Conservation (phyloP, 2,888 invertebrate genomes). For the Dicyrtomina minuta region DNA sequence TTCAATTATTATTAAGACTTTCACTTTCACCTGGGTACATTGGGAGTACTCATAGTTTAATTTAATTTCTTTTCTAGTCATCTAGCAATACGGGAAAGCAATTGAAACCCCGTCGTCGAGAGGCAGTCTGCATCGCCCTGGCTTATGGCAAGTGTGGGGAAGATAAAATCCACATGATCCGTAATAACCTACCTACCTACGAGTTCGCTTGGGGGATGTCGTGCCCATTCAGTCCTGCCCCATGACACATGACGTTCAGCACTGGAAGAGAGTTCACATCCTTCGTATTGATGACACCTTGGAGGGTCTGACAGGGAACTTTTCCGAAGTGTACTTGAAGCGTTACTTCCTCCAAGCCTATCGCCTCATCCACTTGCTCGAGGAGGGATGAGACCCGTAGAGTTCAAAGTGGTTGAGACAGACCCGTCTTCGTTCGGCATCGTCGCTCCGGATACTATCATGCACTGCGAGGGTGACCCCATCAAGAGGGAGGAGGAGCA, state of each 20-base stretch:
- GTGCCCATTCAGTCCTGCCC: constrained; percentile 93
- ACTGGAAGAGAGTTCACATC: constrained; percentile 96
- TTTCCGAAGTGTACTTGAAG: constrained; percentile 79
- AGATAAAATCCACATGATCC: constrained; percentile 97
- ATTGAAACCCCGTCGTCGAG: constrained; percentile 92
- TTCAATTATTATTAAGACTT: too few relatives aligned
- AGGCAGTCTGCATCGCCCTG: constrained; percentile 96
- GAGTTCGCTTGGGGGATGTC: constrained; percentile 92
- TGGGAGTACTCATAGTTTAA: too few relatives aligned
- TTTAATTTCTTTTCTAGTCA: too few relatives aligned
- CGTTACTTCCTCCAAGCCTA: constrained; percentile 99
- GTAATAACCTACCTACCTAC: constrained; percentile 91
- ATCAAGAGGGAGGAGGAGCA: constrained; percentile 89
- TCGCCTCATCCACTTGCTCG: constrained; percentile 95
- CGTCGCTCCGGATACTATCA: constrained; percentile 97
- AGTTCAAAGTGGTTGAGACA: constrained; percentile 75
- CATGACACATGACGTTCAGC: constrained; percentile 96
- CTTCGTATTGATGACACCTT: constrained; percentile 98
- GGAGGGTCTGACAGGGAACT: constrained; percentile 92
- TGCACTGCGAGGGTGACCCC: constrained; percentile 99
- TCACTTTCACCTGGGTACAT: too few relatives aligned
- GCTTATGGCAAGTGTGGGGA: constrained; percentile 94
- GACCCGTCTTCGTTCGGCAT: constrained; percentile 98
- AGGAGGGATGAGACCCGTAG: constrained; percentile 62
- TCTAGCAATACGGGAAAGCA: too few relatives aligned